Conservation (phyloP, 2,888 invertebrate species). For the Metellina segmentata region DNA sequence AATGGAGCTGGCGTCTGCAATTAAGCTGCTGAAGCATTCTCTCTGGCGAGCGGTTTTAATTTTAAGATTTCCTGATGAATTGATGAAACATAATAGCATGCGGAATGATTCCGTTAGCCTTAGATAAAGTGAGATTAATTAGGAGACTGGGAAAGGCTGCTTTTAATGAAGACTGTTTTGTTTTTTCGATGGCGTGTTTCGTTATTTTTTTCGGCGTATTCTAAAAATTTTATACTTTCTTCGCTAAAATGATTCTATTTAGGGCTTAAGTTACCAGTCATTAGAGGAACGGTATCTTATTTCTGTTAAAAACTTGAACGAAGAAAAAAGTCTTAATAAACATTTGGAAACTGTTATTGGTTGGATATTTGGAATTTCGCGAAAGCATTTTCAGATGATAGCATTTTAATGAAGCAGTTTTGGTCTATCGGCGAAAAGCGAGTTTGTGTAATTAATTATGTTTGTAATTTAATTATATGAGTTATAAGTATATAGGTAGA, state of each 20-base stretch:
- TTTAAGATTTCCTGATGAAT: conserved; percentile 40
- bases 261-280: background rate
- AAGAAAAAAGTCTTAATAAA: background rate
- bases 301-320: background rate
- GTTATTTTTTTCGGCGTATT: background rate
- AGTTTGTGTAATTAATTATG: no score
- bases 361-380: no score
- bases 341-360: no score
- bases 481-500: no score
- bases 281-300: background rate
- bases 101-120: background rate
- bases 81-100: conserved; percentile 2
- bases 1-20: background rate
- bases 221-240: background rate
- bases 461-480: no score
- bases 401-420: no score
- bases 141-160: background rate
- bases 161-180: background rate
- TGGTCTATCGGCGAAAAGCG: no score
- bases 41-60: conserved; percentile 10
- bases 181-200: background rate
- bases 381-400: no score
- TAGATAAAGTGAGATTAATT: background rate
- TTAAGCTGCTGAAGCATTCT: conserved; percentile 14
- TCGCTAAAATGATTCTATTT: background rate